These are phyloP conservation scores for Sisor rabdophorus DNA, from an alignment of 2,113 vertebrate species.

Conservation along the genomic window DNA sequence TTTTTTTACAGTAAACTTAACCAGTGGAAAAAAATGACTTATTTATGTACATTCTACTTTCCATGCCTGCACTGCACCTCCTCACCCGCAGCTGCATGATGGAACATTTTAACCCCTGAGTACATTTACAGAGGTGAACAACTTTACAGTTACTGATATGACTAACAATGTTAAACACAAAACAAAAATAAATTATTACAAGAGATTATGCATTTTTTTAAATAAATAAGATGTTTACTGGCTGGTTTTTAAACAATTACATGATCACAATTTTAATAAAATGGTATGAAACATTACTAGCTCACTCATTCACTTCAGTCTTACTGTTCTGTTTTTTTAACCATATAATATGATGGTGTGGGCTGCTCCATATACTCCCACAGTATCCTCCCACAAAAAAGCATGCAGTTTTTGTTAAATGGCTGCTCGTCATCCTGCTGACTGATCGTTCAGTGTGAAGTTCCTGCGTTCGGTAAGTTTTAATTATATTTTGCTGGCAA, in stretches of 20 bases:
- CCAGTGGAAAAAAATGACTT: neutral
- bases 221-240: no score
- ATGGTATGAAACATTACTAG: no score
- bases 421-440: neutral
- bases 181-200: no score
- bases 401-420: neutral
- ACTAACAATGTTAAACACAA: no score
- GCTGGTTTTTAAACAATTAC: no score
- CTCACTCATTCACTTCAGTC: no score
- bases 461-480: neutral
- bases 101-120: neutral
- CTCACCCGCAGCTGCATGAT: neutral
- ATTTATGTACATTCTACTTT: no score
- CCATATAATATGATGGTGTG: neutral
- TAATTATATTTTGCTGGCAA: neutral
- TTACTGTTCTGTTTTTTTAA: no score
- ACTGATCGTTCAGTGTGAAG: neutral
- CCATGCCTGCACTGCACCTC: neutral
- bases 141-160: no score
- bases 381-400: slow-evolving; percentile 6
- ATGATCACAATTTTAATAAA: no score
- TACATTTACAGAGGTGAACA: neutral
- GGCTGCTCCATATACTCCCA: neutral
- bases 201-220: no score
- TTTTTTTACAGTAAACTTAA: no score